Percentiles rank a stretch among this genome's conserved stretches.
phyloP scores from a whole-genome alignment of 2,797 vertebrate species.

The Natrix natrix region DNA sequence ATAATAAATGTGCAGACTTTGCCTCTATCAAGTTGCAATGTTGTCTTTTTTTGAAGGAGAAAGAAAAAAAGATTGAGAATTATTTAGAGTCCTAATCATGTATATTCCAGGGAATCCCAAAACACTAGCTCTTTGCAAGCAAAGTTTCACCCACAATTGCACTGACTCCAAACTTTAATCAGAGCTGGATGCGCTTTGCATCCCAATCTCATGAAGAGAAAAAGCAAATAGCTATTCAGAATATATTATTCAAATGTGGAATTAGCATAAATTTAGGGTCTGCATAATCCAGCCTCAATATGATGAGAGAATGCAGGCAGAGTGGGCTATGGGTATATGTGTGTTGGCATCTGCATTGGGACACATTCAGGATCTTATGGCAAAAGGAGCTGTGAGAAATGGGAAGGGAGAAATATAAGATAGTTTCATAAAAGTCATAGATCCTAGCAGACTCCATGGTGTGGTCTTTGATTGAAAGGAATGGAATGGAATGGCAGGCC shows the following conservation, averaged over 20 bases:
- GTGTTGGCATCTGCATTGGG: no score
- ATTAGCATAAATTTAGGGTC: conserved; percentile 21
- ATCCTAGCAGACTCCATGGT: no score
- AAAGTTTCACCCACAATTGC: conserved; percentile 12
- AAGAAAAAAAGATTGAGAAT: neutral
- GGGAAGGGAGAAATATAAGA: neutral
- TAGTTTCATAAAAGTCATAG: neutral
- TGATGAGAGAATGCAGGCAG: neutral
- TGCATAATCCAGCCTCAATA: conserved; percentile 27
- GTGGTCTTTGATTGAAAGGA: neutral
- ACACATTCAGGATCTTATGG: neutral
- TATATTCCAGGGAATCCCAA: neutral
- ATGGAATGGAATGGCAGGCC: neutral
- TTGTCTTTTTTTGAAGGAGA: neutral
- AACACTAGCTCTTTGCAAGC: neutral
- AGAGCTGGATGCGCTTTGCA: conserved; percentile 21
- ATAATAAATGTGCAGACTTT: neutral
- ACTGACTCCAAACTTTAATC: conserved; percentile 21
- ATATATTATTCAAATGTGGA: conserved; percentile 35
- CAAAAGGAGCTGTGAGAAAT: neutral
- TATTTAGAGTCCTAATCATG: neutral
- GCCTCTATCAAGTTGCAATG: neutral
- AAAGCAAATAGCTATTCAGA: conserved; percentile 16
- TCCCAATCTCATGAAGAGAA: conserved; percentile 6
- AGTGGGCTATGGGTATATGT: neutral